Percentiles rank a stretch among this genome's conserved stretches.
Conservation (phyloP, 2,888 invertebrate species). For the Hirtodrosophila duncani region DNA sequence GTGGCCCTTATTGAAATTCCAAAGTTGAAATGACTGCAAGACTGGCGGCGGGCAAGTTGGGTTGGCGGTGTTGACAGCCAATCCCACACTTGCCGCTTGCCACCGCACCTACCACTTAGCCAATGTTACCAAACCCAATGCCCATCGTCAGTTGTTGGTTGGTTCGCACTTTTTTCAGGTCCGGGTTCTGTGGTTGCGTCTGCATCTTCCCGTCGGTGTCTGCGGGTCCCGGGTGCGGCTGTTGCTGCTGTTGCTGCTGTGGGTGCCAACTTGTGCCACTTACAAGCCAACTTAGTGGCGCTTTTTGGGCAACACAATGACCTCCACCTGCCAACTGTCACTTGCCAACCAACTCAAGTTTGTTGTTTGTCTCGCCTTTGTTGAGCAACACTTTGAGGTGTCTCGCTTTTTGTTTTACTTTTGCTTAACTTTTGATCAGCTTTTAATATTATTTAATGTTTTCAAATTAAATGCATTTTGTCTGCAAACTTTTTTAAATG, state of each 20-base stretch:
- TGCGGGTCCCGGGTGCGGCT: conserved; percentile 17
- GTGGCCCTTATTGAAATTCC: conserved; percentile 66
- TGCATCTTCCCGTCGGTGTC: conserved; percentile 34
- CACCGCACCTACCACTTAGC: background rate
- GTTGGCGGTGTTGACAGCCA: conserved; percentile 49
- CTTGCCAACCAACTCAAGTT: background rate
- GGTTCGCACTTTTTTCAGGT: conserved; percentile 35
- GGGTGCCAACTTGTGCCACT: conserved; percentile 27
- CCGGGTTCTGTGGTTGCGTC: conserved; percentile 55
- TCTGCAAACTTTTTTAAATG: conserved; percentile 56
- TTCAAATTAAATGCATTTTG: conserved; percentile 52
- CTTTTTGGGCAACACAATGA: too few species aligned
- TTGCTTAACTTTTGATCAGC: conserved; percentile 67
- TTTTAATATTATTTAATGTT: conserved; percentile 49
- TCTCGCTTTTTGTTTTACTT: conserved; percentile 39
- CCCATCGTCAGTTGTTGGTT: conserved; percentile 39
- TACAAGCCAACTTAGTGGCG: conserved; percentile 44
- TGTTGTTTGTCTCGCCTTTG: conserved; percentile 40
- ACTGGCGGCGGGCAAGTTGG: conserved; percentile 9
- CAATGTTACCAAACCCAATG: background rate
- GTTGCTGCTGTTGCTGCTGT: conserved; percentile 1
- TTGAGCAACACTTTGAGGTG: conserved; percentile 31
- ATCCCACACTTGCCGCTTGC: conserved; percentile 9
- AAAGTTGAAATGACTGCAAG: conserved; percentile 69
- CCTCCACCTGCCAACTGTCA: conserved; percentile 34